Percentiles rank a stretch among this genome's conserved stretches.
phyloP scores from a whole-genome alignment of 2,113 vertebrate genomes.

The Salminus brasiliensis region DNA sequence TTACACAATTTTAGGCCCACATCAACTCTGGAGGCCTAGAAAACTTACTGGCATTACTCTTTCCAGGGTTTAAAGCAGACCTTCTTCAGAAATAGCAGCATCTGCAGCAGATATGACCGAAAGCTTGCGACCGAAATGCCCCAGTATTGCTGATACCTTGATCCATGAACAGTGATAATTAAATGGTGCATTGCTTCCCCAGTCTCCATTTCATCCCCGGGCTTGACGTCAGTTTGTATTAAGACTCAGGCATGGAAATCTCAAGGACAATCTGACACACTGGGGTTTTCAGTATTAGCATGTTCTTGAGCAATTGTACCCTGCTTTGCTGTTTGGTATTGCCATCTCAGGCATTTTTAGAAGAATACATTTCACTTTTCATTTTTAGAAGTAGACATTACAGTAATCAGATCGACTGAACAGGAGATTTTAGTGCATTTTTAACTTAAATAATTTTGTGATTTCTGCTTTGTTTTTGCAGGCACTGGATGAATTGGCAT shows the following conservation, averaged over 20 bases:
- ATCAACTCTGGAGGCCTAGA: neutral
- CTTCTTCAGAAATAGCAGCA: neutral
- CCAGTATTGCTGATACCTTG: neutral
- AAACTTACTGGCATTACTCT: neutral
- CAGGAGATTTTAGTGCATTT: neutral
- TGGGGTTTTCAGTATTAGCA: neutral
- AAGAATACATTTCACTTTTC: too few species aligned
- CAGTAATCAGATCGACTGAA: too few species aligned
- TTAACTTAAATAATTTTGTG: neutral
- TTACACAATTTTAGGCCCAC: too few species aligned
- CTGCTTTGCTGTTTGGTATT: neutral
- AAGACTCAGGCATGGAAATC: neutral
- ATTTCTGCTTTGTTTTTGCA: slow-evolving; percentile 1
- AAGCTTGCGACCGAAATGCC: slow-evolving; percentile 4
- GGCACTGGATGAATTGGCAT: neutral
- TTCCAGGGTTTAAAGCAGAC: neutral
- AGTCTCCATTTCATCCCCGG: neutral
- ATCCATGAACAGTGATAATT: neutral
- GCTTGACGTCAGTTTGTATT: neutral
- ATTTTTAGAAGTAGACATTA: too few species aligned
- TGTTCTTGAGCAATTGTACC: neutral
- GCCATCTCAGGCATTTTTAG: neutral
- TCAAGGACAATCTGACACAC: neutral
- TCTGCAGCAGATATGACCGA: neutral
- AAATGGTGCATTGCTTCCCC: neutral